A percentile compares a stretch with the other conserved stretches of the same genome.
Evolutionary conservation across 2,113 vertebrate genomes (phyloP).

Genomic region (Cepphus grylle): DNA sequence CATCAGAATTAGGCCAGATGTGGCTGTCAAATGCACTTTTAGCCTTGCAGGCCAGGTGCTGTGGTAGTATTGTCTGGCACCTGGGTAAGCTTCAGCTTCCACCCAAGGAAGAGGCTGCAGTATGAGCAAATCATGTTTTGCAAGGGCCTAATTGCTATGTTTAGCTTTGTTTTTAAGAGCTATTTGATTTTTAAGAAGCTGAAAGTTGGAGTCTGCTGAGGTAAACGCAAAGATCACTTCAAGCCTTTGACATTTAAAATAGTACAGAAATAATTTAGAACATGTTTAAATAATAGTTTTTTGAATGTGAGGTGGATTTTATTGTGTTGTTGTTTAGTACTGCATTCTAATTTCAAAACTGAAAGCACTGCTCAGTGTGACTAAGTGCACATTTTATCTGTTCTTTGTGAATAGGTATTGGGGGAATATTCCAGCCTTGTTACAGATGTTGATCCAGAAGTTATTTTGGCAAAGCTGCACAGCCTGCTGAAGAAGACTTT

Average conservation of each 20-base stretch:
- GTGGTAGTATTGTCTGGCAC: background rate
- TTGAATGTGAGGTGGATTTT: background rate
- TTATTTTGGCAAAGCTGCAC: conserved; percentile 77
- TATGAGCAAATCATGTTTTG: background rate
- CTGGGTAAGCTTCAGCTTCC: background rate
- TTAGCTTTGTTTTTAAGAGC: background rate
- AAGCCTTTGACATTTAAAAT: background rate
- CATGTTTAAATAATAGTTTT: background rate
- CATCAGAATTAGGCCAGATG: background rate
- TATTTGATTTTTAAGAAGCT: background rate
- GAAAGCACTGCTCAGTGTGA: background rate
- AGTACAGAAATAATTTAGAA: background rate
- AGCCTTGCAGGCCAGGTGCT: background rate
- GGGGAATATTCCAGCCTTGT: conserved; percentile 88
- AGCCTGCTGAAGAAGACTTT: conserved; percentile 76
- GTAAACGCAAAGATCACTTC: background rate
- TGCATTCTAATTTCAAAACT: background rate
- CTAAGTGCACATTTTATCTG: background rate
- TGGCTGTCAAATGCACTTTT: background rate
- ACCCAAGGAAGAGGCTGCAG: background rate
- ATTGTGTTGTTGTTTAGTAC: background rate
- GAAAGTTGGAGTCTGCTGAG: background rate
- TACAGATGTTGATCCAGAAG: conserved; percentile 72
- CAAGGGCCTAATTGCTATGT: background rate
- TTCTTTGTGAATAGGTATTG: conserved; percentile 78